These are phyloP conservation scores for Molanna angustata DNA, from an alignment of 2,888 invertebrate species.

Conservation along the genomic window DNA sequence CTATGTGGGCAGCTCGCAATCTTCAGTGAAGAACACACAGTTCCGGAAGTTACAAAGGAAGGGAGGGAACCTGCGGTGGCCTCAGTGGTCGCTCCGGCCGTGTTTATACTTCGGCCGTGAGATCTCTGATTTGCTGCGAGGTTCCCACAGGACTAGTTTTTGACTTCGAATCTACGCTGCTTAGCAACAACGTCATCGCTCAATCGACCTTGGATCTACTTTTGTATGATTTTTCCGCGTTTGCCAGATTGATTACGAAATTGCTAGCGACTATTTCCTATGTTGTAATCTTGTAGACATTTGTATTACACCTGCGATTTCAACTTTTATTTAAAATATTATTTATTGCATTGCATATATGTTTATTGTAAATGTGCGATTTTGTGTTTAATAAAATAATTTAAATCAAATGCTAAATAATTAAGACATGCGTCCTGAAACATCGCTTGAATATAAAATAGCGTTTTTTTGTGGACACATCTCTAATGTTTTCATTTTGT, in stretches of 20 bases:
- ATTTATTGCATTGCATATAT: no score
- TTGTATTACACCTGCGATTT: no score
- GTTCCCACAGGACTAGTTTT: conserved; percentile 6
- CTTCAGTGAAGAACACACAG: conserved; percentile 35
- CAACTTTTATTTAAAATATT: no score
- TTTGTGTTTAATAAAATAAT: no score
- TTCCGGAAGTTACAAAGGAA: not conserved
- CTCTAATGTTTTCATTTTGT: no score
- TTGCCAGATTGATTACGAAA: conserved; percentile 2
- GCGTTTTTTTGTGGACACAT: no score
- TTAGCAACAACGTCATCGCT: not conserved
- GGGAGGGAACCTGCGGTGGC: conserved; percentile 9
- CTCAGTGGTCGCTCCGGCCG: conserved; percentile 12
- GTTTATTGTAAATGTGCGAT: no score
- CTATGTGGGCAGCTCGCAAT: conserved; percentile 60
- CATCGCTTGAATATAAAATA: no score
- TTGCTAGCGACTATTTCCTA: not conserved
- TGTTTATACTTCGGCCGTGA: conserved; percentile 6
- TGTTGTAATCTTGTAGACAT: not conserved
- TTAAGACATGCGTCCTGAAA: no score
- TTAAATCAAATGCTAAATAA: no score
- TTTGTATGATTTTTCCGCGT: conserved; percentile 11
- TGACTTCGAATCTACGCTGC: no score
- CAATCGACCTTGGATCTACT: conserved; percentile 15
- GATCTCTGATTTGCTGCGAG: conserved; percentile 18